Percentiles rank a stretch among this genome's conserved stretches.
These are phyloP conservation scores for Calosoma granatense DNA, from an alignment of 1,140 invertebrate genomes.

Conservation along the genomic window DNA sequence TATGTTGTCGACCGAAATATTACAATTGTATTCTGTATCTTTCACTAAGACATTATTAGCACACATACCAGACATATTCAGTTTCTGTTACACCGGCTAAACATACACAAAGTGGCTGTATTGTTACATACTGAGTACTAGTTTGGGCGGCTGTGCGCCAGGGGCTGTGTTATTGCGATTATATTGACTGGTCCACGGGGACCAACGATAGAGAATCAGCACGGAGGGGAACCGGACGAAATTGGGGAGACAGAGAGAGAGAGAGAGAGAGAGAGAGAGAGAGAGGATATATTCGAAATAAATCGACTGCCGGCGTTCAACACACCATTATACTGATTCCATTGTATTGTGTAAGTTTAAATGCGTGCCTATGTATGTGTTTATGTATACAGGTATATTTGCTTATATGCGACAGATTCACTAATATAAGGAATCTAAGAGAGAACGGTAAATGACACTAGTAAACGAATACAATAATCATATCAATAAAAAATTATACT, in stretches of 20 bases:
- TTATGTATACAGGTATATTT: too few species aligned
- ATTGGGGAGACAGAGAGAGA: slow-evolving; percentile 1
- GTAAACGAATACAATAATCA: too few species aligned
- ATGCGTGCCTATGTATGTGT: not conserved
- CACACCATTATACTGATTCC: slow-evolving; percentile 8
- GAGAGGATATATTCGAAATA: slow-evolving; percentile 25
- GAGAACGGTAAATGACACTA: too few species aligned
- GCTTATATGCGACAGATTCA: too few species aligned
- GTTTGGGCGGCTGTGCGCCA: slow-evolving; percentile 20
- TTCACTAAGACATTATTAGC: too few species aligned
- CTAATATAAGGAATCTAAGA: too few species aligned
- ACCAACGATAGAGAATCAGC: slow-evolving; percentile 10
- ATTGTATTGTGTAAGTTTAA: not conserved
- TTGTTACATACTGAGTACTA: not conserved
- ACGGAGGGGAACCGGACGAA: not conserved
- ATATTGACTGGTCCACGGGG: slow-evolving; percentile 34
- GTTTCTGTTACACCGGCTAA: too few species aligned
- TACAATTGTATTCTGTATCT: too few species aligned
- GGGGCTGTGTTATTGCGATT: slow-evolving; percentile 33
- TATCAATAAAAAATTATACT: too few species aligned
- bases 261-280: slow-evolving; percentile 17
- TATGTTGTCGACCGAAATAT: too few species aligned
- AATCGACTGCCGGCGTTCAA: slow-evolving; percentile 28
- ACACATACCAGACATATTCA: too few species aligned
- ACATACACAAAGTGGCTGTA: too few species aligned